Evolutionary conservation across 35 echinoderm and acorn worm species (phyloP).

Genomic region (Eucidaris tribuloides): DNA sequence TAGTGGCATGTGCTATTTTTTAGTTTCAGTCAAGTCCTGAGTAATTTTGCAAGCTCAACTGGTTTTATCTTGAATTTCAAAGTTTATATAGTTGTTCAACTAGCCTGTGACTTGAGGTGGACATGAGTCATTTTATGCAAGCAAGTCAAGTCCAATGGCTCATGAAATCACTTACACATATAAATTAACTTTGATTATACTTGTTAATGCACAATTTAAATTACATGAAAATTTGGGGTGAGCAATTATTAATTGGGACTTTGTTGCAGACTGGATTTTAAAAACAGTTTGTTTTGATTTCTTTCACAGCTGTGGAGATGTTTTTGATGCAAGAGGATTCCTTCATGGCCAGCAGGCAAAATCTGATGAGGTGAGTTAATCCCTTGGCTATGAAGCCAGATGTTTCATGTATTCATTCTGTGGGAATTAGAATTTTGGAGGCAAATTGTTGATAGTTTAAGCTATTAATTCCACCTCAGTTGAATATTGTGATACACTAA

Average conservation of each 20-base stretch:
- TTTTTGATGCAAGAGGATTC: constrained; percentile 15
- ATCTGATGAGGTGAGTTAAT: neutral
- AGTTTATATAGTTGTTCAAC: too few species aligned
- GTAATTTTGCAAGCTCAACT: too few species aligned
- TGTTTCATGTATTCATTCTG: neutral
- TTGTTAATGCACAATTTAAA: neutral
- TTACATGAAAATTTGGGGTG: neutral
- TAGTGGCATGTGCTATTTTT: too few species aligned
- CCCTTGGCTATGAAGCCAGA: neutral
- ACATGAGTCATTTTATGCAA: neutral
- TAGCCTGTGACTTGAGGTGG: too few species aligned
- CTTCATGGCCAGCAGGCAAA: neutral
- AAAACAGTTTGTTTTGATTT: neutral
- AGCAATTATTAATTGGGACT: neutral
- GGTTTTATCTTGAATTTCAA: too few species aligned
- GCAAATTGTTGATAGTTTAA: neutral
- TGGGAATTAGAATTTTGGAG: neutral
- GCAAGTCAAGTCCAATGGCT: neutral
- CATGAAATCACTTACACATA: neutral
- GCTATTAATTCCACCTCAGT: neutral
- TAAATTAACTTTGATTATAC: neutral
- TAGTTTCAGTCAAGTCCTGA: too few species aligned
- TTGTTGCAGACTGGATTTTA: too few species aligned
- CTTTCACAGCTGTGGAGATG: constrained; percentile 13
- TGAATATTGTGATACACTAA: neutral